Percentiles rank a stretch among this genome's conserved stretches.
These are phyloP conservation scores for Neoascia interrupta DNA, from an alignment of 2,888 invertebrate genomes.

Conservation along the genomic window DNA sequence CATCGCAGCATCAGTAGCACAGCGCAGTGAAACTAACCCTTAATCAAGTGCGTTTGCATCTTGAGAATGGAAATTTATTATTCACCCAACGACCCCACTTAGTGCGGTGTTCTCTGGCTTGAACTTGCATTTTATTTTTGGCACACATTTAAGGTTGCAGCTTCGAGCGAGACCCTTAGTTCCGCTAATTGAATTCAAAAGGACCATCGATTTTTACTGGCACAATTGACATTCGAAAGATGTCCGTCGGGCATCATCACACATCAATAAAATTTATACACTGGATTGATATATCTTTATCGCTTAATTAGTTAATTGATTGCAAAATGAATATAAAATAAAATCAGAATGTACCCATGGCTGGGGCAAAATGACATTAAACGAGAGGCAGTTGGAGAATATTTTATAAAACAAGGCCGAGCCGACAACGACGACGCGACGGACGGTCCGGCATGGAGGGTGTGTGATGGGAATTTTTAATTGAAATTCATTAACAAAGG, in stretches of 20 bases:
- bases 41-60: slow-evolving; percentile 58
- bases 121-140: background rate
- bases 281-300: slow-evolving; percentile 17
- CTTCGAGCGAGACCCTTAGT: slow-evolving; percentile 19
- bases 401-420: slow-evolving; percentile 16
- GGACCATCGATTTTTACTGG: background rate
- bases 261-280: slow-evolving; percentile 12
- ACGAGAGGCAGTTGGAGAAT: slow-evolving; percentile 18
- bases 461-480: slow-evolving; percentile 56
- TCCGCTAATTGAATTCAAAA: slow-evolving; percentile 39
- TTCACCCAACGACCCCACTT: slow-evolving; percentile 58
- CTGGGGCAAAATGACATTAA: slow-evolving; percentile 51
- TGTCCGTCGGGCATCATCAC: background rate
- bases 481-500: slow-evolving; percentile 53
- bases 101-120: too few species aligned
- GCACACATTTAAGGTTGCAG: background rate
- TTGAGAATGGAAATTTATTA: slow-evolving; percentile 61
- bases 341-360: slow-evolving; percentile 37
- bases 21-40: too few species aligned
- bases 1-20: too few species aligned
- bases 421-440: background rate
- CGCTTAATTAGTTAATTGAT: slow-evolving; percentile 61
- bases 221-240: slow-evolving; percentile 1
- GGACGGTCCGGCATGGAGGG: background rate
- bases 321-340: slow-evolving; percentile 28